phyloP scores from a whole-genome alignment of 2,113 vertebrate species.

The Pavo muticus region DNA sequence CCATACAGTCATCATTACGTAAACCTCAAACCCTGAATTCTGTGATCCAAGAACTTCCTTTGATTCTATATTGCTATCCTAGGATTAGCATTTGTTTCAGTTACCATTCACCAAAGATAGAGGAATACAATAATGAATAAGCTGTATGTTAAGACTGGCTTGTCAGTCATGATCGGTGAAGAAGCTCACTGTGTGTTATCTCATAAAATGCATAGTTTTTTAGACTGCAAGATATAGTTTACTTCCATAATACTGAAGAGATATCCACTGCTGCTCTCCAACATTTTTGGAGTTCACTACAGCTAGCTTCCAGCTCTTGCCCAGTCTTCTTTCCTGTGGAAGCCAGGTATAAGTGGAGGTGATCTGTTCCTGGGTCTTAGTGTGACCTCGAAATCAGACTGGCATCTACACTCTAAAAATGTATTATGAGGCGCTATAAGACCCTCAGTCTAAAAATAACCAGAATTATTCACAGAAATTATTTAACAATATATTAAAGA shows the following conservation, averaged over 20 bases:
- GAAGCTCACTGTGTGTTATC: not conserved
- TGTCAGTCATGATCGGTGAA: not conserved
- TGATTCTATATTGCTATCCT: not conserved
- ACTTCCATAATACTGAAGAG: not conserved
- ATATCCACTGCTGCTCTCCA: not conserved
- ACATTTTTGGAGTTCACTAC: not conserved
- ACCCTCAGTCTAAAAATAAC: not conserved
- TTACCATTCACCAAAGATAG: not conserved
- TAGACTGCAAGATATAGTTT: not conserved
- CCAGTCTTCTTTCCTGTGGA: not conserved
- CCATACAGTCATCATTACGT: not conserved
- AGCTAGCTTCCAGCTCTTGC: not conserved
- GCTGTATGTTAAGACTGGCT: not conserved
- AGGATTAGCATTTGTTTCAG: not conserved
- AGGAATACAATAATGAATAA: not conserved
- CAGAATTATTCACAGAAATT: not conserved
- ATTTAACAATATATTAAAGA: not conserved
- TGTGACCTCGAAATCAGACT: not conserved
- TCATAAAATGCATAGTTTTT: not conserved
- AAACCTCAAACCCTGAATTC: not conserved
- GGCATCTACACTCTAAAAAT: not conserved
- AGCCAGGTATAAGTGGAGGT: not conserved
- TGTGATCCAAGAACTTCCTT: not conserved
- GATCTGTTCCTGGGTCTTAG: not conserved
- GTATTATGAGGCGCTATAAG: not conserved